Conservation (phyloP, 2,113 vertebrate species). For the Micronycteris hirsuta region DNA sequence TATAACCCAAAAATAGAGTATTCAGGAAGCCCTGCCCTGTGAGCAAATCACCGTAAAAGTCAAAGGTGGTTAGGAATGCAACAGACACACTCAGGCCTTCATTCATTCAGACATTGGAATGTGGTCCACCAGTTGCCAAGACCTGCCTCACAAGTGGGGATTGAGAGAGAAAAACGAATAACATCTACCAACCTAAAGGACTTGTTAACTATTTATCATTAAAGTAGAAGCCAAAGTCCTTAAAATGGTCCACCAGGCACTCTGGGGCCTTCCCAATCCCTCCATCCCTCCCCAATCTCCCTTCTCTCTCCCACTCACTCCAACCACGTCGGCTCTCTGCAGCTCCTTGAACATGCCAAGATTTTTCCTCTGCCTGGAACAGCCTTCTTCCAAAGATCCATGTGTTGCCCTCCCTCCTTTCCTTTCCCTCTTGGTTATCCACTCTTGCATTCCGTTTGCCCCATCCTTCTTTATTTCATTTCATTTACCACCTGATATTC, state of each 20-base stretch:
- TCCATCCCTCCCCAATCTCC: neutral
- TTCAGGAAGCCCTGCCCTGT: slow-evolving; percentile 66
- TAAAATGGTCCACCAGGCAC: neutral
- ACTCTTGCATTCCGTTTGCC: neutral
- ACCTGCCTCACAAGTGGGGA: neutral
- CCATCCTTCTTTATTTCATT: neutral
- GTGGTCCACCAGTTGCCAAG: neutral
- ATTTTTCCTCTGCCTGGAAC: neutral
- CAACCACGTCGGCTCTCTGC: neutral
- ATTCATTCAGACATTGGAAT: slow-evolving; percentile 27
- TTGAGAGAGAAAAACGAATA: neutral
- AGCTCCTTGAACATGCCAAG: neutral
- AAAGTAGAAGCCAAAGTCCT: neutral
- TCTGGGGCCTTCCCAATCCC: rapidly evolving
- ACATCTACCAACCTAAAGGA: neutral
- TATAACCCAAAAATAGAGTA: slow-evolving; percentile 56
- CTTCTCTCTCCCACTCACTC: neutral
- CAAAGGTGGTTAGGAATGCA: slow-evolving; percentile 39
- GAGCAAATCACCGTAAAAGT: slow-evolving; percentile 57
- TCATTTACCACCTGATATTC: neutral
- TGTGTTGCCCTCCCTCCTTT: neutral
- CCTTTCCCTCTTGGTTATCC: neutral
- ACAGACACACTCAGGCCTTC: slow-evolving; percentile 5
- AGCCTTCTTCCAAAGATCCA: neutral
- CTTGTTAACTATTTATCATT: neutral